Evolutionary conservation across 2,888 invertebrate genomes (phyloP).

Genomic region (Timema cristinae): DNA sequence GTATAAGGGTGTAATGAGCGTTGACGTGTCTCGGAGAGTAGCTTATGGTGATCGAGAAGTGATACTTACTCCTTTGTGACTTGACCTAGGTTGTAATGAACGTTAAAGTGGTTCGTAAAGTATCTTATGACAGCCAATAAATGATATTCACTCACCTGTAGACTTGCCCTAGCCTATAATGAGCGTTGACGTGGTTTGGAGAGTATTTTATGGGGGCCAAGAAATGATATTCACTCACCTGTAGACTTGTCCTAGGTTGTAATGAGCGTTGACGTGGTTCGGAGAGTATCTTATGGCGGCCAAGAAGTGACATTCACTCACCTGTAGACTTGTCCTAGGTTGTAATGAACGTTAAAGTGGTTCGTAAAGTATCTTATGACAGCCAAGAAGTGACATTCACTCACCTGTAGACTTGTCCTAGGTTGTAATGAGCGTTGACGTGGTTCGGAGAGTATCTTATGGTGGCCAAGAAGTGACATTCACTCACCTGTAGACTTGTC

Average conservation of each 20-base stretch:
- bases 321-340: too few relatives aligned
- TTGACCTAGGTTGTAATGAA: slow-evolving; percentile 81
- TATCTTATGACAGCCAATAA: slow-evolving; percentile 70
- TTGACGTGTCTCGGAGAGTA: slow-evolving; percentile 42
- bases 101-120: slow-evolving; percentile 73
- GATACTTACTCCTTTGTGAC: slow-evolving; percentile 60
- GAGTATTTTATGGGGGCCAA: slow-evolving; percentile 73
- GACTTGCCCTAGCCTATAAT: slow-evolving; percentile 78
- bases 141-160: slow-evolving; percentile 67
- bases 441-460: too few relatives aligned
- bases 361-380: too few relatives aligned
- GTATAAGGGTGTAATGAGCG: slow-evolving; percentile 80
- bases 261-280: slow-evolving; percentile 61
- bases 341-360: too few relatives aligned
- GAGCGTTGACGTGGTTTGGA: slow-evolving; percentile 80
- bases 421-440: too few relatives aligned
- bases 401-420: too few relatives aligned
- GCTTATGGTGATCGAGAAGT: too few relatives aligned
- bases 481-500: too few relatives aligned
- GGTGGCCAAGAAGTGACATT: too few relatives aligned
- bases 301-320: too few relatives aligned
- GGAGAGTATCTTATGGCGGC: too few relatives aligned
- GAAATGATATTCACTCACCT: slow-evolving; percentile 67
- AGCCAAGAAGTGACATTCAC: too few relatives aligned
- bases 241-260: slow-evolving; percentile 77